Base-by-base conservation (phyloP, 64 coral and sea anemone species). In the Porites australiensis region DNA sequence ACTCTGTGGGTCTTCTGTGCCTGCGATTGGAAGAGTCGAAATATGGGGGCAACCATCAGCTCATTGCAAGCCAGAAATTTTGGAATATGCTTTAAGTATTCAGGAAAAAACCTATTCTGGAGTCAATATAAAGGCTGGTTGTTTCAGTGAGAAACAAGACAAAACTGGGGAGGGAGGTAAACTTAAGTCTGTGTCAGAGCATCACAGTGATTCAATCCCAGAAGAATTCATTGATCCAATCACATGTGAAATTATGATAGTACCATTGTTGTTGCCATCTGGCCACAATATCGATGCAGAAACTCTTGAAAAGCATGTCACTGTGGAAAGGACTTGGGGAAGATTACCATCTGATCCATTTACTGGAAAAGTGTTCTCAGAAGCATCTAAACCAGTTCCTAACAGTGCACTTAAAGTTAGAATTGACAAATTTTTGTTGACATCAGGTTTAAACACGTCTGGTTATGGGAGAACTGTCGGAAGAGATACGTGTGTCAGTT, bases 141-240 rank as follows among this genome's bases (percentile, higher is more conserved):
- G 6, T 50, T 51, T 44, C 78, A 62, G 18, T 37, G 53, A 89
- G 44, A 47, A 67, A 69, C 45, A 43, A 53, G 4, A n/a, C 12
- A 52, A 12, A 66, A 59, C 53, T 15, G 65, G 49, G 37, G 20
- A 64, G 16, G 51, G 15, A 45, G 68, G 72, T 6, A 77, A 87
- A 13, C n/a, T 37, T 77, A 20, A 22, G 16, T 13, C 18, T 45
- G 65, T 3, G 8, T 43, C 13, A 46, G 55, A 53, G 12, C 19
- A 13, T 52, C 58, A 0, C 53, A 55, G 11, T 19, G 69, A 45
- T 13, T 58, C 65, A 27, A 91, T 94, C 50, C 94, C 98, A 79
- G 60, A 91, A 65, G 98, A 99, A 43, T 99, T 99, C 64, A 91
- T 99, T 74, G 98, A 99, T 75, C 94, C 91, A 12, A 99, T 99